phyloP scores from a whole-genome alignment of 1,140 invertebrate genomes.

The Belonocnema kinseyi region DNA sequence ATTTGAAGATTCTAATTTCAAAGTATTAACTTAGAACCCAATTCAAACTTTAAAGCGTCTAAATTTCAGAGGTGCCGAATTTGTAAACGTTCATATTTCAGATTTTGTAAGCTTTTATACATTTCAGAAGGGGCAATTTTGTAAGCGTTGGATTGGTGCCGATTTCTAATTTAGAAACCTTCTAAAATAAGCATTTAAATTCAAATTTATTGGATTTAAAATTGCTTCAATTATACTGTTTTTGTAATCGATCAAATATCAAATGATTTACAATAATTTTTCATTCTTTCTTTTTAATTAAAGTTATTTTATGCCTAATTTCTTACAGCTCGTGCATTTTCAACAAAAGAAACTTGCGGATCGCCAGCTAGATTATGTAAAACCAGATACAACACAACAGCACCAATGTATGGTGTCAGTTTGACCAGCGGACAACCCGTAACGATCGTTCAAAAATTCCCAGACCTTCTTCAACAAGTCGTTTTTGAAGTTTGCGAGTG shows the following conservation, averaged over 20 bases:
- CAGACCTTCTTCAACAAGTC: slow-evolving; percentile 94
- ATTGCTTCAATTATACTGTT: too few relatives aligned
- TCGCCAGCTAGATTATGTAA: slow-evolving; percentile 87
- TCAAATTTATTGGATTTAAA: too few relatives aligned
- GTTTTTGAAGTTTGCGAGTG: slow-evolving; percentile 88
- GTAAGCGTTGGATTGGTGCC: too few relatives aligned
- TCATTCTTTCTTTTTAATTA: not conserved
- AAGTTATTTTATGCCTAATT: not conserved
- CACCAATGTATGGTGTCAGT: slow-evolving; percentile 94
- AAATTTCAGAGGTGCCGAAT: too few relatives aligned
- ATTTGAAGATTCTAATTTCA: not conserved
- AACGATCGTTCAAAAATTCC: slow-evolving; percentile 95
- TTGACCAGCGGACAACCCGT: slow-evolving; percentile 93
- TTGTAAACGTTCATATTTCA: too few relatives aligned
- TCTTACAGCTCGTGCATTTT: slow-evolving; percentile 68
- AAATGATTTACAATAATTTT: too few relatives aligned
- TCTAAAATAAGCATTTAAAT: too few relatives aligned
- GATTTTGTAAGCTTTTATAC: too few relatives aligned
- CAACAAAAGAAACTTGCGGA: slow-evolving; percentile 76
- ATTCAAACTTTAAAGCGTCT: too few relatives aligned
- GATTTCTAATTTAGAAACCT: too few relatives aligned
- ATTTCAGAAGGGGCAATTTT: too few relatives aligned
- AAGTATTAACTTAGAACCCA: not conserved
- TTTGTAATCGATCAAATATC: too few relatives aligned
- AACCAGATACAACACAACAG: slow-evolving; percentile 93